phyloP scores from a whole-genome alignment of 2,797 vertebrate genomes.

The Hoplostethus mediterraneus region DNA sequence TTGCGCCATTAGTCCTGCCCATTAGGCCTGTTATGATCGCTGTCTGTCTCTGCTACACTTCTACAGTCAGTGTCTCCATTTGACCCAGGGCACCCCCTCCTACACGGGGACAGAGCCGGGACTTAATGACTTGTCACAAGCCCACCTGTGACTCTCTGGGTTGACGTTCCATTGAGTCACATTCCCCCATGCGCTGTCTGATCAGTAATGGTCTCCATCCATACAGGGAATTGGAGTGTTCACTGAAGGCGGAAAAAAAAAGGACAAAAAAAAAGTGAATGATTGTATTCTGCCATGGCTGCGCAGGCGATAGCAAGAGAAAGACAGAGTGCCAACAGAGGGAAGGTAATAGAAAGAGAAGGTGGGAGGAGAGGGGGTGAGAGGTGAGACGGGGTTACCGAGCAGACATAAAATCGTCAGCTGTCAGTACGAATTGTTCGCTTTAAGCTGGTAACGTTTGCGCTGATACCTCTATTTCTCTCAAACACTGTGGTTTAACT shows the following conservation, averaged over 20 bases:
- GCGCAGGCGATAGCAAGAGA: conserved; percentile 29
- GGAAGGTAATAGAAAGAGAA: conserved; percentile 44
- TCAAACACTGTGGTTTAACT: conserved; percentile 34
- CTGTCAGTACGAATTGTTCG: conserved; percentile 47
- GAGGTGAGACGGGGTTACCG: conserved; percentile 20
- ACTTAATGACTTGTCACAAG: conserved; percentile 76
- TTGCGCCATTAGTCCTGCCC: conserved; percentile 83
- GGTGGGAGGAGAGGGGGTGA: conserved; percentile 31
- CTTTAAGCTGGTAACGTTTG: conserved; percentile 27
- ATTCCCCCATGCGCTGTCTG: conserved; percentile 54
- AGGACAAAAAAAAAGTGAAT: conserved; percentile 25
- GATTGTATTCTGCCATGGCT: conserved; percentile 55
- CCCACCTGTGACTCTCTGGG: conserved; percentile 66
- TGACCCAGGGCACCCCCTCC: conserved; percentile 76
- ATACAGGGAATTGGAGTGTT: conserved; percentile 61
- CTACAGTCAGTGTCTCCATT: conserved; percentile 75
- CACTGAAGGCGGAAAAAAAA: conserved; percentile 38
- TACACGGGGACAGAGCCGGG: conserved; percentile 59
- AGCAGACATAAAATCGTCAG: conserved; percentile 46
- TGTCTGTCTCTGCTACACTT: conserved; percentile 73
- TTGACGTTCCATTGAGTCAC: conserved; percentile 48
- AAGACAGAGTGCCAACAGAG: conserved; percentile 39
- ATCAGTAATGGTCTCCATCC: conserved; percentile 69
- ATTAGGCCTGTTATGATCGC: conserved; percentile 83
- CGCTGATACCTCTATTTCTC: conserved; percentile 10